Evolutionary conservation across 2,113 vertebrate species (phyloP), one percentile per base, ranked within the genome.

Genomic region (Hyperopisus bebe): DNA sequence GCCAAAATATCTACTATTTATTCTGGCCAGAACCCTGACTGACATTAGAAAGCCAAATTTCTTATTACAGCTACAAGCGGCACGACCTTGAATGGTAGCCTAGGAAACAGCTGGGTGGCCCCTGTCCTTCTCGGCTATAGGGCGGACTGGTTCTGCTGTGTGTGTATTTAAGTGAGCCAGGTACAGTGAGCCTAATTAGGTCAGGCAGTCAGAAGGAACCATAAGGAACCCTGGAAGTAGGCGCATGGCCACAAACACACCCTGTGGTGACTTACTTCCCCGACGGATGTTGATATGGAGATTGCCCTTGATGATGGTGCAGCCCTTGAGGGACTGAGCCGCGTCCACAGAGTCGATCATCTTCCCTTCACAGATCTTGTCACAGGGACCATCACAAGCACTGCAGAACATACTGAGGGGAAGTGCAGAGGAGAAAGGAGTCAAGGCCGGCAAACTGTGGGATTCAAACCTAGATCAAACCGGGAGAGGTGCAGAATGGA

Each of bases 211-310:
- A 80, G 35, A 42, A 35, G 74, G 35, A 42, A 35, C 35, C 19
- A 39, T 19, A 39, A n/a, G 35, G 74, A 15, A 42, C 15, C 17
- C 15, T 39, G 74, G 35, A 42, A 77, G 31, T 7, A 4, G 35
- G 7, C 1, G n/a, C 31, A 13, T 1, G 31, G 47, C 46, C 15
- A 10, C 1, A 5, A 7, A 46, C 4, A 55, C 7, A 6, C 24
- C 51, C 39, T 0, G 84, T n/a, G 39, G 39, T 91, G 6, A 99
- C 98, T 98, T 93, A 99, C 98, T 99, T 93, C 98, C 98, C 66
- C 96, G 95, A 0, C 98, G 98, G 93, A 99, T 99, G 93, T 99
- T 99, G 93, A 99, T 99, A 91, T 97, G 96, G 93, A 99, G 93
- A 91, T 98, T 98, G 90, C 98, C 98, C 88, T 95, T 97, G 91